Percentiles rank a stretch among this genome's conserved stretches.
Evolutionary conservation across 2,113 vertebrate genomes (phyloP).

Genomic region (Ceyx margarethae): DNA sequence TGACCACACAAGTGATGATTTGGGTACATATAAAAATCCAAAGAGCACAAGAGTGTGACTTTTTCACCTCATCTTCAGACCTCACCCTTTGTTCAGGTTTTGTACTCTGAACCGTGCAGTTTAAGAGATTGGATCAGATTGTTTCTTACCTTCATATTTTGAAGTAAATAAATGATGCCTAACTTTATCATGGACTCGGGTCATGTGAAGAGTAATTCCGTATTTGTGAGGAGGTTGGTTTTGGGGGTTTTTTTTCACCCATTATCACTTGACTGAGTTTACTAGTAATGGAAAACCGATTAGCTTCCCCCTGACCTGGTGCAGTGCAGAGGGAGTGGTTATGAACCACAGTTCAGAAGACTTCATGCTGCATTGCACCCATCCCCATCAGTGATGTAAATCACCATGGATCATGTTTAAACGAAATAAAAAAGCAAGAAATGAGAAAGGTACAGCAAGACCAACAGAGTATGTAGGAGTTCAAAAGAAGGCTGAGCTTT

Average conservation of each 20-base stretch:
- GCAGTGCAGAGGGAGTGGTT: neutral
- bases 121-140: neutral
- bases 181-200: neutral
- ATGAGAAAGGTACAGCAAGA: neutral
- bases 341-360: neutral
- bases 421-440: neutral
- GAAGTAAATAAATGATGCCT: neutral
- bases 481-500: neutral
- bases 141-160: neutral
- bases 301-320: neutral
- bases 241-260: neutral
- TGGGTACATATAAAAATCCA: neutral
- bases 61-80: neutral
- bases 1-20: neutral
- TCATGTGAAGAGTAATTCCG: neutral
- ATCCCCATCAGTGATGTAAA: neutral
- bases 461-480: neutral
- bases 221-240: neutral
- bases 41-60: neutral
- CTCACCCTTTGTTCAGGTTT: neutral
- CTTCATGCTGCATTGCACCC: neutral
- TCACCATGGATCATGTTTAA: neutral
- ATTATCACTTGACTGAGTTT: neutral
- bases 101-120: neutral
- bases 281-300: neutral